Conservation (phyloP, 2,797 vertebrate genomes). For the Danio kyathit region DNA sequence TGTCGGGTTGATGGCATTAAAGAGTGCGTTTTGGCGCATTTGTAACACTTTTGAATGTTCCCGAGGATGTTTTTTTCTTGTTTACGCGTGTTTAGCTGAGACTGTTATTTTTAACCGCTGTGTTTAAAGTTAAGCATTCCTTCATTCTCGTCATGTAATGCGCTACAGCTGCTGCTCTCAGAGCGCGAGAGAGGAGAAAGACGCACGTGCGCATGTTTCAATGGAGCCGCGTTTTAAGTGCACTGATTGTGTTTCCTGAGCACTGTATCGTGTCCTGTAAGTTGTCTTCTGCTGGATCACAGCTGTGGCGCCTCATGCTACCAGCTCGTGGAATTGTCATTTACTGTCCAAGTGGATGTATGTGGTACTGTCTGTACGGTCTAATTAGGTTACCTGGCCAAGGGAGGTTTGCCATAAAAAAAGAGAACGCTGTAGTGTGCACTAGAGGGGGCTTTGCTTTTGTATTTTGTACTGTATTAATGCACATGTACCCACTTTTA, state of each 20-base stretch:
- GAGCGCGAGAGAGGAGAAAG: background rate
- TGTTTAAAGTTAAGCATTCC: constrained; percentile 12
- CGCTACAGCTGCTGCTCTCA: constrained; percentile 15
- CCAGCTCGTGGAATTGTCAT: background rate
- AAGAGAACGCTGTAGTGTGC: no score
- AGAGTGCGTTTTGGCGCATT: background rate
- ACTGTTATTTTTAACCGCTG: background rate
- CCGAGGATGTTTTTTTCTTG: no score
- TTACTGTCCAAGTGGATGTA: background rate
- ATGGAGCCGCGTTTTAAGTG: background rate
- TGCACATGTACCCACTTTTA: no score
- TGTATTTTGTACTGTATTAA: no score
- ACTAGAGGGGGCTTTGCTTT: no score
- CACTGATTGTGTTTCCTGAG: background rate
- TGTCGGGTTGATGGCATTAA: background rate
- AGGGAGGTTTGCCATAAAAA: no score
- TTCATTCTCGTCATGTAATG: background rate
- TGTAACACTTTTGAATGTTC: no score
- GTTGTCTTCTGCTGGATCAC: constrained; percentile 4
- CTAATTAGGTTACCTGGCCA: constrained; percentile 25
- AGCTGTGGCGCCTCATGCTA: background rate
- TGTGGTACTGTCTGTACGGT: no score
- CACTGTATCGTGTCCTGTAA: background rate
- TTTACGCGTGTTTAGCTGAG: no score
- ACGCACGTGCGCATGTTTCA: constrained; percentile 24